These are phyloP conservation scores for Sus cebifrons DNA, from an alignment of 2,797 vertebrate genomes.

Conservation along the genomic window DNA sequence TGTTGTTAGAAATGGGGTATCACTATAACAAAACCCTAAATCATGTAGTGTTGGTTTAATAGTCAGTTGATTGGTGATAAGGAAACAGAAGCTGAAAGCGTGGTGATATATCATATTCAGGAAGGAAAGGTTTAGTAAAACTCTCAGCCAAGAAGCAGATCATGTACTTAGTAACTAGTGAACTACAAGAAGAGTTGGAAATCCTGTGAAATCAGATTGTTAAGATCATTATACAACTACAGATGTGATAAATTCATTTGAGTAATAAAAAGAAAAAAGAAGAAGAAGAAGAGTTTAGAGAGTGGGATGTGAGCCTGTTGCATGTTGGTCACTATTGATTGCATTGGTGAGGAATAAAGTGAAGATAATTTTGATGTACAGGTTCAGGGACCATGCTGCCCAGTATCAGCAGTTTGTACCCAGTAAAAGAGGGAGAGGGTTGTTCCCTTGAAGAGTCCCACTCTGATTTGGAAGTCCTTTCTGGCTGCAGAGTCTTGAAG, in stretches of 20 bases:
- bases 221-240: too few species aligned
- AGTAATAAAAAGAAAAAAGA: too few species aligned
- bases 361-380: background rate
- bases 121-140: constrained; percentile 23
- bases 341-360: background rate
- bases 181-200: too few species aligned
- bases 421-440: background rate
- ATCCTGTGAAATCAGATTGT: too few species aligned
- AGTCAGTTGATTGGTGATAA: background rate
- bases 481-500: background rate
- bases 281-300: background rate
- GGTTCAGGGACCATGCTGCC: background rate
- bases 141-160: background rate
- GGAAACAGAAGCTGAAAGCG: background rate
- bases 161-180: background rate
- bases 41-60: background rate
- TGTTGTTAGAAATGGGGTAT: background rate
- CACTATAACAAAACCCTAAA: background rate
- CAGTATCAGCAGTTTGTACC: background rate
- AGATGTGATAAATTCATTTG: too few species aligned
- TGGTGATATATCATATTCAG: background rate
- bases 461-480: background rate
- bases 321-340: background rate
- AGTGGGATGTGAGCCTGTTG: background rate
- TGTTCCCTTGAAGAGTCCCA: background rate